phyloP scores from a whole-genome alignment of 2,888 invertebrate genomes.

The Phengaris arion region DNA sequence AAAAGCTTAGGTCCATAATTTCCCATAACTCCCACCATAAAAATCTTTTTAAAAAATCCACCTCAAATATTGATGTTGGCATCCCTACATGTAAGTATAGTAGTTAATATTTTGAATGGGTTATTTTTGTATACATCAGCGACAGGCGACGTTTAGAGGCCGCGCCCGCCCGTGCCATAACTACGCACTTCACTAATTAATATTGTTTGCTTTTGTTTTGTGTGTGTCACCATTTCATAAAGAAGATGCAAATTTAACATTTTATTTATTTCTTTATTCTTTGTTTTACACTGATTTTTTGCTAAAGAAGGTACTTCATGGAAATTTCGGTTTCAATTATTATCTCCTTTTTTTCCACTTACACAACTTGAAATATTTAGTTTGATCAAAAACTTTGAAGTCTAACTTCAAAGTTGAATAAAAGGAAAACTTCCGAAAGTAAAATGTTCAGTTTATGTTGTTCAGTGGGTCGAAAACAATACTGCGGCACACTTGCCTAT shows the following conservation, averaged over 20 bases:
- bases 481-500: constrained; percentile 64
- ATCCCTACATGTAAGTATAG: not conserved
- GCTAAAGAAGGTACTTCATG: not conserved
- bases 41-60: not conserved
- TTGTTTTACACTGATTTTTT: not conserved
- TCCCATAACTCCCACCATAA: not conserved
- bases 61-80: constrained; percentile 1
- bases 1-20: too few species aligned
- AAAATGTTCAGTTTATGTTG: constrained; percentile 46
- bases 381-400: too few species aligned
- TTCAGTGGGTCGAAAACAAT: constrained; percentile 61
- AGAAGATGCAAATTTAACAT: not conserved
- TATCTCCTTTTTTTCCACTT: too few species aligned
- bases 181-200: constrained; percentile 46
- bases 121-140: constrained; percentile 63
- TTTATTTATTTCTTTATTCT: not conserved
- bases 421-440: constrained; percentile 34
- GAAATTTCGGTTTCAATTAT: too few species aligned
- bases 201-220: constrained; percentile 6
- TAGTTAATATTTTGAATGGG: constrained; percentile 50
- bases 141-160: constrained; percentile 48
- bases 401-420: not conserved
- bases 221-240: not conserved
- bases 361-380: too few species aligned
- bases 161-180: constrained; percentile 39